Evolutionary conservation across 1,140 invertebrate species (phyloP), one percentile per base, ranked within the genome.

Genomic region (Pseudomyrmex cubaensis): DNA sequence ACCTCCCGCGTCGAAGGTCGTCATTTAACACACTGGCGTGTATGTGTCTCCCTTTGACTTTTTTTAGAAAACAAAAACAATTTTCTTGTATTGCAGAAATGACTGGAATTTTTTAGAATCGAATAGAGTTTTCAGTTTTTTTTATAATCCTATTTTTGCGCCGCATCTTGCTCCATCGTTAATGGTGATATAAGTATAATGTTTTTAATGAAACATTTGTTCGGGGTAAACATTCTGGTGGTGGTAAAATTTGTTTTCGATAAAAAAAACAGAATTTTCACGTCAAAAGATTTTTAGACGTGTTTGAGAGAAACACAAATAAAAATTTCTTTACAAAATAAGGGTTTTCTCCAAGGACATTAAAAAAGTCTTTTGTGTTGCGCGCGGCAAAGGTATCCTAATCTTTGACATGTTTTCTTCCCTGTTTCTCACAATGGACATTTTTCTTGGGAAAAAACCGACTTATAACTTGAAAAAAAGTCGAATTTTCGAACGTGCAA

Each of bases 1-100:
- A 87, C 83, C 90, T 87, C 86, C 89, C 87, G 83, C 83, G 52
- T 86, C 75, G 85, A 85, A 61, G 83, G 83, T 87, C 80, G 78
- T 84, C 85, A 56, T 69, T 85, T 85, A 83, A 83, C 83, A 75
- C 44, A 74, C 48, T 15, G 56, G 5, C 35, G 62, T 52, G 9
- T 25, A 82, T 67, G 75, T 82, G 70, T 67, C 50, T 25, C 64
- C 52, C 66, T 78, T 69, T 72, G 56, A 8, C 61, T 61, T 83
- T 85, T 13, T 52, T 20, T 44, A 25, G 48, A 22, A 72, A 70
- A 56, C 9, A 20, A 9, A 10, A 62, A 9, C 17, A 10, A n/a
- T 48, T 67, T 46, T 8, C 10, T 8, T n/a, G 5, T 25, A 62
- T 1, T 15, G 13, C 8, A 25, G 52, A 69, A 67, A 52, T 25